phyloP scores from a whole-genome alignment of 2,797 vertebrate species.

The Anas capensis region DNA sequence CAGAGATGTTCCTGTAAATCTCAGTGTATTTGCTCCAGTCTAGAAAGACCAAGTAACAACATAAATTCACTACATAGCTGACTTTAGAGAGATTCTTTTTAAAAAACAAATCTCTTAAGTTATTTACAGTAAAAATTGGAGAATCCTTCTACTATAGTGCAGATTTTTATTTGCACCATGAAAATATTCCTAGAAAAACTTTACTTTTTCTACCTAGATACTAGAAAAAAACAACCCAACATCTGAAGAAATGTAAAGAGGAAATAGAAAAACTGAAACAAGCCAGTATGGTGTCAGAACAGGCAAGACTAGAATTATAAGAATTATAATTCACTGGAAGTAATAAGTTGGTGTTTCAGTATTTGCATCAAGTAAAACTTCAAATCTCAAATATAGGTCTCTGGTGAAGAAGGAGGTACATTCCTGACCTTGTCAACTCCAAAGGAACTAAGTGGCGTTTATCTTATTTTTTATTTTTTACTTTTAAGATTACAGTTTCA shows the following conservation, averaged over 20 bases:
- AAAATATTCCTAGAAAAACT: background rate
- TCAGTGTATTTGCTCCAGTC: background rate
- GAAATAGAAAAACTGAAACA: constrained; percentile 73
- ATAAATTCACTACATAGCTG: background rate
- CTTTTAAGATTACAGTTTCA: background rate
- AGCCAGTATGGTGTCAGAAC: constrained; percentile 77
- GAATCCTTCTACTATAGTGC: background rate
- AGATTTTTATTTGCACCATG: background rate
- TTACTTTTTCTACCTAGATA: constrained; percentile 45
- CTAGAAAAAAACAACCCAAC: constrained; percentile 71
- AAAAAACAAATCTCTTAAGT: background rate
- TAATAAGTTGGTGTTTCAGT: background rate
- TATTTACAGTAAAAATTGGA: background rate
- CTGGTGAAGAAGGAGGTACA: background rate
- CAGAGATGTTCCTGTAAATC: background rate
- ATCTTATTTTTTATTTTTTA: background rate
- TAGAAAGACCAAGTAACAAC: background rate
- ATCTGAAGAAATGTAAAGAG: constrained; percentile 74
- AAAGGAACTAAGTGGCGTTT: background rate
- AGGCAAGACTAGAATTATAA: constrained; percentile 52
- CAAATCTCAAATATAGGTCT: background rate
- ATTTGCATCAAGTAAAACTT: background rate
- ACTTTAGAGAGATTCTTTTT: background rate
- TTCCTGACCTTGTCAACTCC: background rate
- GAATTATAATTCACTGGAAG: background rate